Evolutionary conservation across 2,797 vertebrate species (phyloP), one percentile per base, ranked within the genome.

Genomic region (Allobates femoralis): DNA sequence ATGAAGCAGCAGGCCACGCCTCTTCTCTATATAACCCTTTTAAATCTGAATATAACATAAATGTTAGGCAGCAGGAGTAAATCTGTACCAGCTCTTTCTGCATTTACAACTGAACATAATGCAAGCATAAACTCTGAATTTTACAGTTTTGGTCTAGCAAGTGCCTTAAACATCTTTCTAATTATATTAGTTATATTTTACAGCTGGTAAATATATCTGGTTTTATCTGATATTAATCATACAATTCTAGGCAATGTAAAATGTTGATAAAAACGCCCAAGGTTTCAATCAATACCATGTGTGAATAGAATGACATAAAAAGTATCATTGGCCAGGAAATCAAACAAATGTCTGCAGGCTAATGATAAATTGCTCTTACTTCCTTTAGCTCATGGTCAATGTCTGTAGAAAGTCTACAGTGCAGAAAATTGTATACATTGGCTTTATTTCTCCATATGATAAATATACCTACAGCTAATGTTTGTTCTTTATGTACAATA

Each of bases 191-290:
- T 64, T 26, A 64, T 64, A 64, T 28, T 30, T 64, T 64, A 12
- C 60, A 64, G 60, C 26, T 64, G 60, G 11, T 64, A 4, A 26
- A n/a, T 26, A 62, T 16, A 46, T 46, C 51, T 15, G 5, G 60
- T 64, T 64, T 64, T 64, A 64, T 64, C 15, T 64, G 60, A 64
- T 26, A 15, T 30, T 30, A 28, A 30, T 64, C 30, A 64, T 28
- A 30, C 26, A 28, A 28, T 64, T 64, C 60, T 28, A 64, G 26
- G 60, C 12, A 64, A 28, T 30, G 26, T 28, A 60, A 64, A 64
- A 64, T 64, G 60, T 64, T 64, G 60, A 64, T 64, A 64, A 64
- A 64, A 28, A 28, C 5, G 60, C n/a, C 26, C 60, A 64, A 64
- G 26, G 26, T 64, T 64, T 28, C 60, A 28, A 64, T 28, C n/a